Evolutionary conservation across 2,113 vertebrate species (phyloP).

Genomic region (Seriola dumerili): DNA sequence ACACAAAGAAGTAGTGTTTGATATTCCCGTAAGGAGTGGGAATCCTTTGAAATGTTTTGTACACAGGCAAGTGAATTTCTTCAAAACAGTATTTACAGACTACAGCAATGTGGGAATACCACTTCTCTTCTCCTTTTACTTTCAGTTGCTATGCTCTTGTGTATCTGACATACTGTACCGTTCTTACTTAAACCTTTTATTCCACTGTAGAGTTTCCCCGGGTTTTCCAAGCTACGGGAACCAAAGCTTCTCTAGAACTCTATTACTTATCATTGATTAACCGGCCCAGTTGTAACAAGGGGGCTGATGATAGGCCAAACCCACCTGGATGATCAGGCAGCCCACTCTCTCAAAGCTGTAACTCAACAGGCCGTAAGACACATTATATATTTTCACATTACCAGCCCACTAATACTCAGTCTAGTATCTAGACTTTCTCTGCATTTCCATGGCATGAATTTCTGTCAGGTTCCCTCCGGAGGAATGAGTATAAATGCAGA

Average conservation of each 20-base stretch:
- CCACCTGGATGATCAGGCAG: conserved; percentile 5
- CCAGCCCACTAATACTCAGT: conserved; percentile 18
- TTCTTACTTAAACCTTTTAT: conserved; percentile 33
- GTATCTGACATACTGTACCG: conserved; percentile 29
- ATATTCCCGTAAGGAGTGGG: conserved; percentile 42
- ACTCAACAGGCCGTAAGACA: background rate
- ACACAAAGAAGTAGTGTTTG: conserved; percentile 10
- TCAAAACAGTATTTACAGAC: conserved; percentile 58
- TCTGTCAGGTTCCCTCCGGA: conserved; percentile 24
- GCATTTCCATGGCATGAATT: conserved; percentile 21
- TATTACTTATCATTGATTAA: conserved; percentile 6
- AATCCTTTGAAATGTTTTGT: conserved; percentile 49
- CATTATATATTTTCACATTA: conserved; percentile 31
- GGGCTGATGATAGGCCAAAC: background rate
- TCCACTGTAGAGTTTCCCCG: background rate
- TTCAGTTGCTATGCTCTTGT: conserved; percentile 30
- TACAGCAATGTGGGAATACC: conserved; percentile 52
- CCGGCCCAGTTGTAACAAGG: conserved; percentile 1
- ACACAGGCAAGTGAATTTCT: conserved; percentile 48
- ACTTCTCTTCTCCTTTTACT: conserved; percentile 5
- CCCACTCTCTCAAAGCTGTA: background rate
- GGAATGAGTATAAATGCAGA: conserved; percentile 53
- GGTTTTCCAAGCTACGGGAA: background rate
- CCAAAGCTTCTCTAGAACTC: background rate
- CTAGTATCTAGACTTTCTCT: conserved; percentile 12